Evolutionary conservation across 2,113 vertebrate genomes (phyloP).

Genomic region (Trinectes maculatus): DNA sequence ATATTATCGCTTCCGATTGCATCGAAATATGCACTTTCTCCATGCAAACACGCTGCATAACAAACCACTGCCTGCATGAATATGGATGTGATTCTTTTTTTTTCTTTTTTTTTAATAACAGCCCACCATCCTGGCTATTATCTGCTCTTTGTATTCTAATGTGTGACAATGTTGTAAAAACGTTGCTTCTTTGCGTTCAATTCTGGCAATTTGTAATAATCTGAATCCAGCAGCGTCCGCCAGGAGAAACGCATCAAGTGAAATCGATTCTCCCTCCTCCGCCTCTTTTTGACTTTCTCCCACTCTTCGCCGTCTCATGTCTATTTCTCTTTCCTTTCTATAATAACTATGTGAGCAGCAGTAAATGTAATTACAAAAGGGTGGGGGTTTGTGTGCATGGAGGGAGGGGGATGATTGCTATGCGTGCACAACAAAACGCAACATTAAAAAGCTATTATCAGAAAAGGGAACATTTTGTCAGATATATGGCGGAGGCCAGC

Average conservation of each 20-base stretch:
- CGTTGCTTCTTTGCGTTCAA: constrained; percentile 58
- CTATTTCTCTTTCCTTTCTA: constrained; percentile 66
- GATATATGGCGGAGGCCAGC: constrained; percentile 70
- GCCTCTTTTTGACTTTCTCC: constrained; percentile 62
- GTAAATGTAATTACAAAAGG: constrained; percentile 78
- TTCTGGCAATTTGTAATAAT: constrained; percentile 67
- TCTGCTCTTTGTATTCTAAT: constrained; percentile 65
- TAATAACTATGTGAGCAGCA: constrained; percentile 66
- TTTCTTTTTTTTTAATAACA: constrained; percentile 47
- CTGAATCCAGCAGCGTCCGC: constrained; percentile 56
- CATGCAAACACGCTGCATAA: constrained; percentile 58
- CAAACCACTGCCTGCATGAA: constrained; percentile 34
- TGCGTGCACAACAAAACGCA: constrained; percentile 67
- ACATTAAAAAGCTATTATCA: constrained; percentile 82
- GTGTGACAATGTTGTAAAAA: constrained; percentile 53
- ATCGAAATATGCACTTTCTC: constrained; percentile 67
- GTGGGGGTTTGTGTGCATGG: neutral
- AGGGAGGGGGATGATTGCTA: constrained; percentile 24
- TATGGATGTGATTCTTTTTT: no score
- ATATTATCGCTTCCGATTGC: constrained; percentile 68
- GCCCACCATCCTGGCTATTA: constrained; percentile 51
- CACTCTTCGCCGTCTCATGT: constrained; percentile 57
- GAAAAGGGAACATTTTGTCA: constrained; percentile 72
- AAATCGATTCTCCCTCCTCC: constrained; percentile 56
- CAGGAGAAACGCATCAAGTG: constrained; percentile 54